These are phyloP conservation scores for Phymorhynchus buccinoides DNA, from an alignment of 1,140 invertebrate genomes.

Conservation along the genomic window DNA sequence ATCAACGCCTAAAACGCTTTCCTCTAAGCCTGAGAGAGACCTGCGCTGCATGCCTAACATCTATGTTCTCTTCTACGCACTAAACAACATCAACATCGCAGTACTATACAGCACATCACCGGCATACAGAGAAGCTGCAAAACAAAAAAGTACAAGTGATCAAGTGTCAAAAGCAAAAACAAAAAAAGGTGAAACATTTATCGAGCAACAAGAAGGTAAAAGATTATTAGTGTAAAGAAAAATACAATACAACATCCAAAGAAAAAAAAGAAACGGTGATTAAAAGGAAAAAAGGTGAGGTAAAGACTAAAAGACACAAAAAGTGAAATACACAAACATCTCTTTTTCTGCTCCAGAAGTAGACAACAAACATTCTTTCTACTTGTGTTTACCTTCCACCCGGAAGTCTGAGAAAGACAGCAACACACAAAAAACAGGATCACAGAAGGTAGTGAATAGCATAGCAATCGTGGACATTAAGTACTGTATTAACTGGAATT, in stretches of 20 bases:
- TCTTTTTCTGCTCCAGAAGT: background rate
- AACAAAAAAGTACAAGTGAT: background rate
- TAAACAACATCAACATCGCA: background rate
- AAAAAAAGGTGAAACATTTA: background rate
- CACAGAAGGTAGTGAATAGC: background rate
- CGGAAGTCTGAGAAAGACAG: slow-evolving; percentile 57
- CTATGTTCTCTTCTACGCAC: background rate
- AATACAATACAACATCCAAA: background rate
- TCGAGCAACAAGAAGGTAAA: background rate
- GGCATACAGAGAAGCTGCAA: background rate
- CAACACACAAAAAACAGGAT: background rate
- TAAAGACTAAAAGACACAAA: background rate
- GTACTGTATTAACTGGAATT: too few species aligned
- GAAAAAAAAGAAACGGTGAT: background rate
- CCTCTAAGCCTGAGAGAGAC: too few species aligned
- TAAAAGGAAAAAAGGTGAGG: background rate
- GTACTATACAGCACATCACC: background rate
- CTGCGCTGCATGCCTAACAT: background rate
- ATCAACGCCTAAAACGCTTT: too few species aligned
- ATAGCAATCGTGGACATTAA: background rate
- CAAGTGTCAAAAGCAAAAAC: slow-evolving; percentile 7
- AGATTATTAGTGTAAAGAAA: background rate
- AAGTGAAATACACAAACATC: background rate
- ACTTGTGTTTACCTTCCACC: slow-evolving; percentile 58
- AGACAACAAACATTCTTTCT: background rate